Percentiles rank a stretch among this genome's conserved stretches.
These are phyloP conservation scores for Stictonetta naevosa DNA, from an alignment of 2,113 vertebrate genomes.

Conservation along the genomic window DNA sequence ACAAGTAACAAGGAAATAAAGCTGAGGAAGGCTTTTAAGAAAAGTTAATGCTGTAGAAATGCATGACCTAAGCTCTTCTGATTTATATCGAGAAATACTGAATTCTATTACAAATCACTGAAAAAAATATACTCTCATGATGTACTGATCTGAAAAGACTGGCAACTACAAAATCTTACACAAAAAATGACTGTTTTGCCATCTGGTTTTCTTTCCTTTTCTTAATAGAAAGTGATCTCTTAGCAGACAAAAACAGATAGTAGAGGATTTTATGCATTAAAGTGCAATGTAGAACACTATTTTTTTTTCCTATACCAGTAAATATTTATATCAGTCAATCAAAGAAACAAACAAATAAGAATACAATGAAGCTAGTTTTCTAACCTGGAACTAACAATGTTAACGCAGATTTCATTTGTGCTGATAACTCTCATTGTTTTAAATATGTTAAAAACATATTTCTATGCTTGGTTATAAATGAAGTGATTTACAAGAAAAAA, in stretches of 20 bases:
- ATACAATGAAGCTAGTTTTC: conserved; percentile 53
- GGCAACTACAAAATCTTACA: neutral
- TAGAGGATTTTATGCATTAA: neutral
- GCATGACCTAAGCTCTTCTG: neutral
- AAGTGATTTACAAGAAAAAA: conserved; percentile 31
- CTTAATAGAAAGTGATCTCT: neutral
- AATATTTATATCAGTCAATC: neutral
- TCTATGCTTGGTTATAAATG: conserved; percentile 40
- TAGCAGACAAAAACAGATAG: neutral
- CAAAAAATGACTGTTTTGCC: neutral
- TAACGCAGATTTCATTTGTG: conserved; percentile 49
- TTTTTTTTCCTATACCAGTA: neutral
- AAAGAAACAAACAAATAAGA: neutral
- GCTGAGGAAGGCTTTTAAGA: neutral
- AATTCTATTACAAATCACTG: neutral
- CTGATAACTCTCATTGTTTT: conserved; percentile 62
- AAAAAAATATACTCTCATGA: neutral
- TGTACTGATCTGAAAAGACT: neutral
- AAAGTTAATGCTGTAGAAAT: neutral
- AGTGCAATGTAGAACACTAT: neutral
- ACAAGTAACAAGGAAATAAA: neutral
- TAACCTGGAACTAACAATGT: conserved; percentile 18
- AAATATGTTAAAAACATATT: conserved; percentile 25
- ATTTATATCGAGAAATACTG: neutral
- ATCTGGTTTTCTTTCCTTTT: neutral